phyloP scores from a whole-genome alignment of 2,113 vertebrate species.

The Protobothrops flavoviridis region DNA sequence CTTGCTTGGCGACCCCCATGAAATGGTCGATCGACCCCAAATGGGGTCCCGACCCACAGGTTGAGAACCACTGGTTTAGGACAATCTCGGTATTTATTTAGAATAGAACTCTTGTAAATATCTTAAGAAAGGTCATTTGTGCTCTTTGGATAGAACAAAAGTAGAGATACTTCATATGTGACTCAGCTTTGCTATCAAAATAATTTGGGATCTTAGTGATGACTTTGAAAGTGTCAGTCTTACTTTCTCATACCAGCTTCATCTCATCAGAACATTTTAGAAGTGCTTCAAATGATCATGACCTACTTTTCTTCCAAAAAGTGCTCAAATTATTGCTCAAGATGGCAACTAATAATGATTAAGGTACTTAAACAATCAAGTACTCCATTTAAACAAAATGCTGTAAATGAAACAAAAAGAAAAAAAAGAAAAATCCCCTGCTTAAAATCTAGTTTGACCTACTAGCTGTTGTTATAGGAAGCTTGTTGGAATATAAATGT shows the following conservation, averaged over 20 bases:
- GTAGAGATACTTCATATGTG: neutral
- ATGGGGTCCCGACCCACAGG: no score
- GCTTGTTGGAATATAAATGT: neutral
- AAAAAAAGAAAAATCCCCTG: neutral
- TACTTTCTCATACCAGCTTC: neutral
- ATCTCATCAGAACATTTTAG: neutral
- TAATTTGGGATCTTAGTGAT: neutral
- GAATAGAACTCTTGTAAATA: neutral
- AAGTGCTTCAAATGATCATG: neutral
- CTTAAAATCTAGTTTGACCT: neutral
- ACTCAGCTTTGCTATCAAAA: neutral
- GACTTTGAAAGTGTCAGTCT: neutral
- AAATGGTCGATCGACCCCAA: no score
- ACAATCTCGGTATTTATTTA: neutral
- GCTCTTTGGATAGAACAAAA: neutral
- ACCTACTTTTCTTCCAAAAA: neutral
- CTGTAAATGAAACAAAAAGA: neutral
- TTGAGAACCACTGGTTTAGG: no score
- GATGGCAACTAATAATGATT: neutral
- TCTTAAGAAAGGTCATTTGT: neutral
- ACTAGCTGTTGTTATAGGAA: neutral
- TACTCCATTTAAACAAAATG: neutral
- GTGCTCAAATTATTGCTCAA: neutral
- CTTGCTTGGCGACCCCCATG: no score
- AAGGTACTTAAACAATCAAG: neutral